Evolutionary conservation across 1,140 invertebrate genomes (phyloP).

Genomic region (Psilanteris sp.): DNA sequence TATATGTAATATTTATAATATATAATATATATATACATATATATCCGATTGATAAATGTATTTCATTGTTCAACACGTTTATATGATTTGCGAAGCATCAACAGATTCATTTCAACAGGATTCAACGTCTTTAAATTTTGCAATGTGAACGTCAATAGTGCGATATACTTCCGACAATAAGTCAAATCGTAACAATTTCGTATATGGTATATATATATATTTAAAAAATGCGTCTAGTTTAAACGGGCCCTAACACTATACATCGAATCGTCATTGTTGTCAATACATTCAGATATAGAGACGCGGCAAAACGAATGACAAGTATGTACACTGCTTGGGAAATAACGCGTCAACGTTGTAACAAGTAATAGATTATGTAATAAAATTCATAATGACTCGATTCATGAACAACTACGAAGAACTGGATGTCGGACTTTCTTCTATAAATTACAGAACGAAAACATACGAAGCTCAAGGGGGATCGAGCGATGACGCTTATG

Average conservation of each 20-base stretch:
- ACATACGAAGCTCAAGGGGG: too few relatives aligned
- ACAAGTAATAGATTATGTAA: constrained; percentile 42
- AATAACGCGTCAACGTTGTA: constrained; percentile 37
- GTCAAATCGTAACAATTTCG: too few relatives aligned
- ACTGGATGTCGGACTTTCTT: too few relatives aligned
- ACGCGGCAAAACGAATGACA: constrained; percentile 30
- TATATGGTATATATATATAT: too few relatives aligned
- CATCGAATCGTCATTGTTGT: constrained; percentile 38
- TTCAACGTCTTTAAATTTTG: constrained; percentile 22
- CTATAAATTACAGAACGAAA: too few relatives aligned
- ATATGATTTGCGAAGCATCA: constrained; percentile 16
- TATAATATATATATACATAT: too few relatives aligned
- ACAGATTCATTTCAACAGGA: constrained; percentile 5
- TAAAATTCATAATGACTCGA: constrained; percentile 37
- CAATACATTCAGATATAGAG: constrained; percentile 47
- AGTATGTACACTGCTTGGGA: constrained; percentile 23
- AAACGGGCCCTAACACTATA: constrained; percentile 34
- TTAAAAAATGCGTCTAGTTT: constrained; percentile 39
- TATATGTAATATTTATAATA: too few relatives aligned
- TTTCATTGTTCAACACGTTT: too few relatives aligned
- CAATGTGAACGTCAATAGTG: constrained; percentile 25
- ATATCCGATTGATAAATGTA: too few relatives aligned
- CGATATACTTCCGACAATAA: too few relatives aligned
- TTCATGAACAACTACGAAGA: constrained; percentile 3
- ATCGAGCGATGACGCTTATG: too few relatives aligned